Percentiles rank a stretch among this genome's conserved stretches.
phyloP scores from a whole-genome alignment of 2,113 vertebrate genomes.

The Delphinapterus leucas region DNA sequence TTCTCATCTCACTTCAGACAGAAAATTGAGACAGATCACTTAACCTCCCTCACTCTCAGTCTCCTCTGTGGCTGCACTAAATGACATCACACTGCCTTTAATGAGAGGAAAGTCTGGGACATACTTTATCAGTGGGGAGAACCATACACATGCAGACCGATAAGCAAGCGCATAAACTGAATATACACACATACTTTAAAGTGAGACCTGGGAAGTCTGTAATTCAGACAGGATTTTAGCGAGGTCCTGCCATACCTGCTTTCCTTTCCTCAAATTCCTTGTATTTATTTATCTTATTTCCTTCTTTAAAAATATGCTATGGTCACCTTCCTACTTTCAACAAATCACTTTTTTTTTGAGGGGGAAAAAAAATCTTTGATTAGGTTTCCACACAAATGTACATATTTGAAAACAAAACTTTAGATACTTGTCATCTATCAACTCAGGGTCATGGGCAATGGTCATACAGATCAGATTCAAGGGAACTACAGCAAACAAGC shows the following conservation, averaged over 20 bases:
- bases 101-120: not conserved
- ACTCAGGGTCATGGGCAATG: not conserved
- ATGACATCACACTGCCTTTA: too few species aligned
- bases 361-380: not conserved
- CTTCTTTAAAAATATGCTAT: conserved; percentile 30
- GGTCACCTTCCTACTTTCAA: not conserved
- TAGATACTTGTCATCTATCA: not conserved
- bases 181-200: not conserved
- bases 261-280: not conserved
- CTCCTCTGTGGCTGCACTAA: not conserved
- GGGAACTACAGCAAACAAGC: not conserved
- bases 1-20: not conserved
- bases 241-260: not conserved
- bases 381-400: not conserved
- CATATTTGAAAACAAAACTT: not conserved
- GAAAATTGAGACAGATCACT: not conserved
- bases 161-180: not conserved
- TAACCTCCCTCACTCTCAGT: not conserved
- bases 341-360: not conserved
- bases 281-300: not conserved
- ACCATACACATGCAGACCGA: fast-evolving
- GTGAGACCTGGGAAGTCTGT: not conserved
- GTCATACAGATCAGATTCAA: not conserved
- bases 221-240: not conserved
- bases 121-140: not conserved